A percentile compares a stretch with the other conserved stretches of the same genome.
Conservation (phyloP, 2,113 vertebrate species). For the Nettapus auritus region DNA sequence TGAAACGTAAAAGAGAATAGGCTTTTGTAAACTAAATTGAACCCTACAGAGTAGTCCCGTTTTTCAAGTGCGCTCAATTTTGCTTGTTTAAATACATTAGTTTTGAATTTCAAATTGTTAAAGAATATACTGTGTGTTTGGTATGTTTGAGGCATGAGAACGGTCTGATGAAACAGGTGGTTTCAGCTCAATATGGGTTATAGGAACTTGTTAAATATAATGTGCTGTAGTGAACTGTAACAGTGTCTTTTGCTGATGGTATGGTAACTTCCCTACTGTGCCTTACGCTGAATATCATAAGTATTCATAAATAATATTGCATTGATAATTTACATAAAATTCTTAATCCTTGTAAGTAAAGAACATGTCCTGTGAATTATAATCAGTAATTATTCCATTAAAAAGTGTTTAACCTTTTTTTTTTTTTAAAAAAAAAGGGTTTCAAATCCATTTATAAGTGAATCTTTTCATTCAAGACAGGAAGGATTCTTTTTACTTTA, state of each 20-base stretch:
- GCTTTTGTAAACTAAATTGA: neutral
- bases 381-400: slow-evolving; percentile 22
- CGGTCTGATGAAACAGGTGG: neutral
- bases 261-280: neutral
- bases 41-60: neutral
- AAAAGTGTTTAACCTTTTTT: neutral
- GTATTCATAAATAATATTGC: slow-evolving; percentile 9
- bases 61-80: neutral
- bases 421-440: neutral
- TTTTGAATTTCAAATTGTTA: neutral
- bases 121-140: neutral
- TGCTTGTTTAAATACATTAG: neutral
- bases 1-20: neutral
- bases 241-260: neutral
- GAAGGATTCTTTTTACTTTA: slow-evolving; percentile 23
- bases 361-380: slow-evolving; percentile 20
- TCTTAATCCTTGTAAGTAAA: slow-evolving; percentile 5
- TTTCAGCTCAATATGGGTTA: neutral
- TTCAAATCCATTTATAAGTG: slow-evolving; percentile 42
- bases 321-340: neutral
- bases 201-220: neutral
- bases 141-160: neutral
- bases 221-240: neutral
- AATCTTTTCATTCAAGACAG: slow-evolving; percentile 21
- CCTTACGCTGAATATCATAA: neutral